These are phyloP conservation scores for Bolborhynchus lineola DNA, from an alignment of 2,113 vertebrate species.

Conservation along the genomic window DNA sequence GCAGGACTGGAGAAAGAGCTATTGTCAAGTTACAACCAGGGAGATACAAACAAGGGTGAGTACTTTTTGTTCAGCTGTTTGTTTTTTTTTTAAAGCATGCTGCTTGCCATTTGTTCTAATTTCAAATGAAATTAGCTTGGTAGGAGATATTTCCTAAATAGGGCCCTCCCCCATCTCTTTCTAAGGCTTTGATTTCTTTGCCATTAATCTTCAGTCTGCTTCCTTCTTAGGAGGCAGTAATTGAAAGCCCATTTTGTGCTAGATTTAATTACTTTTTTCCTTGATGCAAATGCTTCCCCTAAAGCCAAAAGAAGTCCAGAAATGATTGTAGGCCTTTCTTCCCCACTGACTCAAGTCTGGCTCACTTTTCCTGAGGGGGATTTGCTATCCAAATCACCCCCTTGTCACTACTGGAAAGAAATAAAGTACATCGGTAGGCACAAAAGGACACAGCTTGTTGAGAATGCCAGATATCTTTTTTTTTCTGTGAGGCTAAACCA, in stretches of 20 bases:
- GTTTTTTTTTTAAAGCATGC: background rate
- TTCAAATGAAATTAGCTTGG: conserved; percentile 30
- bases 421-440: background rate
- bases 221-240: conserved; percentile 48
- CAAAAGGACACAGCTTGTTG: background rate
- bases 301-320: background rate
- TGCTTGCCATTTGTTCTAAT: conserved; percentile 25
- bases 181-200: conserved; percentile 50
- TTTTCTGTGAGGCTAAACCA: background rate
- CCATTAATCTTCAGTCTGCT: conserved; percentile 45
- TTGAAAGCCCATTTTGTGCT: conserved; percentile 39
- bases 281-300: background rate
- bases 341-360: background rate
- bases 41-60: background rate
- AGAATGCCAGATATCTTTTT: background rate
- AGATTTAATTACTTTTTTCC: conserved; percentile 43
- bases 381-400: background rate
- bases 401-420: background rate
- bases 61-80: background rate
- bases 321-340: background rate
- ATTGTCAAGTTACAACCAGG: background rate
- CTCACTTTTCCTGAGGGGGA: background rate
- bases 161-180: background rate
- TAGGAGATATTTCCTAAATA: conserved; percentile 18
- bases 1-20: background rate